Base-by-base conservation (phyloP, 2,113 vertebrate species). In the Jaculus jaculus region DNA sequence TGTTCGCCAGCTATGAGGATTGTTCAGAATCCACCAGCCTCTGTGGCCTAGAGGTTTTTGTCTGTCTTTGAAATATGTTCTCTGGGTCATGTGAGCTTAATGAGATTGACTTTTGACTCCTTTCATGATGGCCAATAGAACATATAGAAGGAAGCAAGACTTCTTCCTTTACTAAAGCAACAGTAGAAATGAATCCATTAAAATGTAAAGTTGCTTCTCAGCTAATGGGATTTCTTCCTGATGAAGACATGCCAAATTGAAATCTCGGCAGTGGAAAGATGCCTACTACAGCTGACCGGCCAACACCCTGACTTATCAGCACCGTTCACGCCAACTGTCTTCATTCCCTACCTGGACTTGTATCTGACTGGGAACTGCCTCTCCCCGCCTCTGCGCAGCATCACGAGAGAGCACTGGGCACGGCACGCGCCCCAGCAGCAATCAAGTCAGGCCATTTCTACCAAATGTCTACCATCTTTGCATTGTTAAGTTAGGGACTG, bases 1-100 rank as follows among this genome's bases (percentile, higher is more conserved):
- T 7, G 3, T 4, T 24, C 73, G 5, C 4, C 8, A 11, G 17
- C 8, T 13, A 1, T n/a, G n/a, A 24, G 1, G 6, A 7, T 4
- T 20, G 0, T 39, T 3, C 3, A 7, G 39, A 68, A 61, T 5
- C 13, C 28, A 1, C 2, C 37, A 15, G 5, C 4, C 0, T 4
- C 5, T 1, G 0, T 8, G 15, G 12, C 28, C 1, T 30, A 28
- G 11, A 26, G 2, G 1, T 3, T 13, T 66, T 79, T 39, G 28
- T 37, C 26, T 47, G 24, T 60, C 26, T 32, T 13, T 54, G 23
- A 74, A 12, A 18, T 18, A 3, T 26, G 39, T 32, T 60, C 28
- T 68, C 23, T 63, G 51, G 79, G 7, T 32, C 63, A 0, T 51
- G 9, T 60, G 21, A 69, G 17, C 6, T 61, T 30, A 24, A 18